Evolutionary conservation across 2,113 vertebrate species (phyloP).

Genomic region (Bubo scandiacus): DNA sequence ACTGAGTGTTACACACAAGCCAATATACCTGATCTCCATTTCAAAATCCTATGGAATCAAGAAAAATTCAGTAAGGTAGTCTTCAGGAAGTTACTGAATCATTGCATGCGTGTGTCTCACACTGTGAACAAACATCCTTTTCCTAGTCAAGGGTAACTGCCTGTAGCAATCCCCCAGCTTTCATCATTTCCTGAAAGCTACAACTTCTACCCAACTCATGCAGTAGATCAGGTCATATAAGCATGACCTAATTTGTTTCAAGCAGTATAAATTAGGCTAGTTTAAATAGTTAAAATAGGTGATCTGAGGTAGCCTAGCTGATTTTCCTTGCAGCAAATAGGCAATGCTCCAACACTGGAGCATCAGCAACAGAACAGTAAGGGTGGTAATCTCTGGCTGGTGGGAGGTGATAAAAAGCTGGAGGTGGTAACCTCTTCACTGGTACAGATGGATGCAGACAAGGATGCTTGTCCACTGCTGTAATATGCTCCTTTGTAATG

Average conservation of each 20-base stretch:
- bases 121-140: background rate
- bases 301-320: background rate
- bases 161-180: background rate
- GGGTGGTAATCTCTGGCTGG: background rate
- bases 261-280: background rate
- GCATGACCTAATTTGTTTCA: background rate
- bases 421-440: background rate
- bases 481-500: background rate
- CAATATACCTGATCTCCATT: background rate
- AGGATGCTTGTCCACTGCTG: background rate
- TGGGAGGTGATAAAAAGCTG: constrained; percentile 1
- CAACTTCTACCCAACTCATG: background rate
- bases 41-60: background rate
- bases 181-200: background rate
- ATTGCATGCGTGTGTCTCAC: background rate
- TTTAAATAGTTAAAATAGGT: background rate
- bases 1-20: background rate
- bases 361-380: background rate
- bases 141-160: background rate
- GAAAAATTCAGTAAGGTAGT: background rate
- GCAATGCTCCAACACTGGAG: background rate
- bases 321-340: background rate
- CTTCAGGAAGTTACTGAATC: background rate
- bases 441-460: background rate
- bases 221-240: background rate